A percentile compares a stretch with the other conserved stretches of the same genome.
Evolutionary conservation across 2,888 invertebrate genomes (phyloP).

Genomic region (Drosophila austrosaltans): DNA sequence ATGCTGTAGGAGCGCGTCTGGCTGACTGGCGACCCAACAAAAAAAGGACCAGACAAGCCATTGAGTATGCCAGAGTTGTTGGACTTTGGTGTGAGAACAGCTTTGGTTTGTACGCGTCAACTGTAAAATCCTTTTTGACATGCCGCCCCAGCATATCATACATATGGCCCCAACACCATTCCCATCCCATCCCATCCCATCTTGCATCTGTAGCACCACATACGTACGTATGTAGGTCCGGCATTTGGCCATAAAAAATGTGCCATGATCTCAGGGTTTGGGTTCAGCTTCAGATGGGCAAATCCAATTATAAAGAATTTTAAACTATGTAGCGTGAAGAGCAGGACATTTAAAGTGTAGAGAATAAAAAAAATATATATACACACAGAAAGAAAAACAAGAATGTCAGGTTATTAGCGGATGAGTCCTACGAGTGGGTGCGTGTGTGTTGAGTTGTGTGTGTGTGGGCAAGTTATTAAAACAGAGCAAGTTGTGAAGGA

Average conservation of each 20-base stretch:
- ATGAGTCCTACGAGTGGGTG: conserved; percentile 16
- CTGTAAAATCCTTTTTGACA: conserved; percentile 78
- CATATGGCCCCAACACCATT: background rate
- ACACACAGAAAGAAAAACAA: conserved; percentile 18
- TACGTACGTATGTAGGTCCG: conserved; percentile 16
- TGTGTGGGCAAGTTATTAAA: conserved; percentile 67
- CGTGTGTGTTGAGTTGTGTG: conserved; percentile 8
- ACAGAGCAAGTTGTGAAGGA: conserved; percentile 73
- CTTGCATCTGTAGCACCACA: too few species aligned
- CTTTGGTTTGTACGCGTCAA: conserved; percentile 77
- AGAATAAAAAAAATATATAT: conserved; percentile 26
- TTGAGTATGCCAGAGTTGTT: conserved; percentile 29
- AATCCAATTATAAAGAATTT: conserved; percentile 77
- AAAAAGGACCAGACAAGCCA: conserved; percentile 24
- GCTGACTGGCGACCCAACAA: conserved; percentile 10
- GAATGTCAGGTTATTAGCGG: conserved; percentile 73
- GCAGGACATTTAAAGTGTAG: conserved; percentile 75
- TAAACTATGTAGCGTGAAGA: conserved; percentile 77
- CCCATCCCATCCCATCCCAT: background rate
- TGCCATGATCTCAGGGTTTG: conserved; percentile 26
- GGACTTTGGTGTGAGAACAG: conserved; percentile 35
- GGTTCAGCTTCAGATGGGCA: conserved; percentile 58
- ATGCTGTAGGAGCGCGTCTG: conserved; percentile 49
- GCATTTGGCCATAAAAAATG: conserved; percentile 69
- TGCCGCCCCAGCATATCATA: conserved; percentile 50